These are phyloP conservation scores for Rhingia rostrata DNA, from an alignment of 2,888 invertebrate genomes.

Conservation along the genomic window DNA sequence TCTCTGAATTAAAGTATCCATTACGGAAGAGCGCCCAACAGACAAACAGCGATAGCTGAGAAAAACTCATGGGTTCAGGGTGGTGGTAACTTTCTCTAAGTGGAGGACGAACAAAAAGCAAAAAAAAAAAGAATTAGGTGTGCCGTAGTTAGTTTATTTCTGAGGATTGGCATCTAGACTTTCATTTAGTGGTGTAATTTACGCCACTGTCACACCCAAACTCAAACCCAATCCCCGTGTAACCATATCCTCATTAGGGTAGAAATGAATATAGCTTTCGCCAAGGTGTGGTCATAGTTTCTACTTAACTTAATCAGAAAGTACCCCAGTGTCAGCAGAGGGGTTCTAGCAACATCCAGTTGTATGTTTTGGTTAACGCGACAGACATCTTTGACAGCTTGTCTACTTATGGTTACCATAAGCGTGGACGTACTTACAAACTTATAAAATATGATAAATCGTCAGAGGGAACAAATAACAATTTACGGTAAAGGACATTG, in stretches of 20 bases:
- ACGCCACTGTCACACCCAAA: constrained; percentile 54
- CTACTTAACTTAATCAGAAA: constrained; percentile 56
- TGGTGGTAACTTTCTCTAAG: constrained; percentile 9
- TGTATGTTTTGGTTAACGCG: constrained; percentile 5
- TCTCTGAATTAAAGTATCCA: constrained; percentile 66
- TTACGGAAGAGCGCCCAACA: constrained; percentile 33
- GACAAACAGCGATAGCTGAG: no score
- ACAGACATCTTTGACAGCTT: constrained; percentile 32
- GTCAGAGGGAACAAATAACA: neutral
- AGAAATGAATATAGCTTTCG: constrained; percentile 42
- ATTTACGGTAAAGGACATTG: neutral
- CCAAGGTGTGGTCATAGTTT: constrained; percentile 62
- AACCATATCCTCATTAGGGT: constrained; percentile 24
- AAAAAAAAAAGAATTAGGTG: constrained; percentile 72
- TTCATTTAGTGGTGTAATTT: constrained; percentile 57
- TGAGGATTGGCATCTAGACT: constrained; percentile 63
- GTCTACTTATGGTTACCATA: neutral
- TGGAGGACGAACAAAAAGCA: constrained; percentile 24
- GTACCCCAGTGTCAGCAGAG: neutral
- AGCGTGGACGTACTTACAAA: constrained; percentile 17
- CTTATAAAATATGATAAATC: constrained; percentile 47
- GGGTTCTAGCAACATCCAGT: neutral
- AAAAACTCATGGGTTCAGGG: neutral
- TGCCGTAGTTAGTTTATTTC: constrained; percentile 67
- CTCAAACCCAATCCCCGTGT: neutral